Conservation (phyloP, 2,797 vertebrate species). For the Cyclopterus lumpus region DNA sequence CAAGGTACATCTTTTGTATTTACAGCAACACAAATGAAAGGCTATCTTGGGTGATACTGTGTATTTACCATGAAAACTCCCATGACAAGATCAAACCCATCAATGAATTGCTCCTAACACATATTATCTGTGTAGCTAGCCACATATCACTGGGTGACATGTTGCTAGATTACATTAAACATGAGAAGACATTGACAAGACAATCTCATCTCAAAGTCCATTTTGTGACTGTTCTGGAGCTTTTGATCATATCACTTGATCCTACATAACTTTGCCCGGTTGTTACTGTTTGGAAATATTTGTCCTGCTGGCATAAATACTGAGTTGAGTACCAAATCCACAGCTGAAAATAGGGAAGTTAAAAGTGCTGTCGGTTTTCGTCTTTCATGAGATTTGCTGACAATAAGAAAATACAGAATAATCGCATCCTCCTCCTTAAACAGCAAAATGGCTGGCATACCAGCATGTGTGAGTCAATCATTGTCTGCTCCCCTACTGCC, state of each 20-base stretch:
- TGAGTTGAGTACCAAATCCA: neutral
- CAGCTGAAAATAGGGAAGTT: neutral
- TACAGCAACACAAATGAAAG: neutral
- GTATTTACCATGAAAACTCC: neutral
- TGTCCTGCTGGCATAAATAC: neutral
- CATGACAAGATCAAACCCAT: neutral
- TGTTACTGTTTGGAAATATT: neutral
- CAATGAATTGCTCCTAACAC: neutral
- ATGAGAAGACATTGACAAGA: neutral
- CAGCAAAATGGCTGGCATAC: neutral
- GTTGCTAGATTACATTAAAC: neutral
- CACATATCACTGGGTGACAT: neutral
- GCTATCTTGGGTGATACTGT: neutral
- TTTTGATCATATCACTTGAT: neutral
- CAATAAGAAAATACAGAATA: neutral
- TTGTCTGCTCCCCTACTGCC: constrained; percentile 4
- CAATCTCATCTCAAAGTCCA: neutral
- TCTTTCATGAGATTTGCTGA: constrained; percentile 1
- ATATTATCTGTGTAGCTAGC: neutral
- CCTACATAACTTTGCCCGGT: neutral
- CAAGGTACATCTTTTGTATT: neutral
- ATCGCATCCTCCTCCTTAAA: neutral
- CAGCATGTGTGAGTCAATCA: neutral
- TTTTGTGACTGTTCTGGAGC: neutral
- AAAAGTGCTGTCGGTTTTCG: neutral